Conservation (phyloP, 2,797 vertebrate genomes). For the Thalassophryne amazonica region DNA sequence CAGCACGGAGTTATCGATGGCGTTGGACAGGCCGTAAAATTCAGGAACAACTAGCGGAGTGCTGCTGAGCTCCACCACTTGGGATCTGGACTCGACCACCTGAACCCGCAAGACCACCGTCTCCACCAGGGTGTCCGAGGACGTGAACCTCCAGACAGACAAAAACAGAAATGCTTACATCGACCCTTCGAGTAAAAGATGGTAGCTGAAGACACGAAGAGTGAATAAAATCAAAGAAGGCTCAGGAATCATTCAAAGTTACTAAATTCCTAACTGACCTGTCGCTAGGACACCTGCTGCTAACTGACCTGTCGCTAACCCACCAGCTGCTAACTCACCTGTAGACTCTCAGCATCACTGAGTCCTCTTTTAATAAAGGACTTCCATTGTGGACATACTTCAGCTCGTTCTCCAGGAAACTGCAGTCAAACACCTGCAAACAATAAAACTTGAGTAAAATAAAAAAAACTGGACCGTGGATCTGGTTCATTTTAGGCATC, state of each 20-base stretch:
- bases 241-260: too few relatives aligned
- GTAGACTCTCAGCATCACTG: constrained; percentile 70
- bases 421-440: constrained; percentile 77
- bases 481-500: too few relatives aligned
- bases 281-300: neutral
- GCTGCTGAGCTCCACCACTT: constrained; percentile 60
- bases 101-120: constrained; percentile 59
- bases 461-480: too few relatives aligned
- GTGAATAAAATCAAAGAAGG: too few relatives aligned
- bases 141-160: constrained; percentile 73
- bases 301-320: constrained; percentile 34
- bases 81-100: constrained; percentile 54
- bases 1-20: constrained; percentile 65
- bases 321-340: constrained; percentile 46
- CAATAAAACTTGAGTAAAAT: too few relatives aligned
- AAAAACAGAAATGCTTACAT: neutral
- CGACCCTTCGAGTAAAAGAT: too few relatives aligned
- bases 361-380: constrained; percentile 71
- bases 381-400: constrained; percentile 69
- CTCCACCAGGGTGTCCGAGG: constrained; percentile 72
- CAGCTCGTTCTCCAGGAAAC: constrained; percentile 71
- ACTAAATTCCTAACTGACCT: too few relatives aligned
- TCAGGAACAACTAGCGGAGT: constrained; percentile 70
- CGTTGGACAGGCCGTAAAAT: constrained; percentile 75
- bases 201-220: too few relatives aligned